Conservation (phyloP, 2,888 invertebrate genomes). For the Ferdinandea cuprea region DNA sequence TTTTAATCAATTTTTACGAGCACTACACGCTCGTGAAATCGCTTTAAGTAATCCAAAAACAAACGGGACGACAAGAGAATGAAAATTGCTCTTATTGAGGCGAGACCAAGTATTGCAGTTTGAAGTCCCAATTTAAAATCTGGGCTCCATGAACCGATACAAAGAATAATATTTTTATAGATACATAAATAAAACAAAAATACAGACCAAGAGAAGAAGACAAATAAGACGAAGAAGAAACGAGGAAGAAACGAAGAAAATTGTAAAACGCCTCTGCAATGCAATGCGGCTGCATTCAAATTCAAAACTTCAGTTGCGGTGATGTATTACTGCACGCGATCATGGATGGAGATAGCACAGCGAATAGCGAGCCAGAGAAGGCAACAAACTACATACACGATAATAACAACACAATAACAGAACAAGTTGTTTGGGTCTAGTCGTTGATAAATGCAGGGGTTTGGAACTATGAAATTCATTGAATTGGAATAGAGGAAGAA, state of each 20-base stretch:
- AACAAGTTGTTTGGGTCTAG: slow-evolving; percentile 58
- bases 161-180: no score
- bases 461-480: not conserved
- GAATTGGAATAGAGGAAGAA: not conserved
- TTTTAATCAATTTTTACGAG: slow-evolving; percentile 54
- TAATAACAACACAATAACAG: slow-evolving; percentile 40
- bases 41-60: slow-evolving; percentile 47
- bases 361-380: slow-evolving; percentile 8
- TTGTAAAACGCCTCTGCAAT: slow-evolving; percentile 48
- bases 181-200: not conserved
- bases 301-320: slow-evolving; percentile 47
- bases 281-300: slow-evolving; percentile 29
- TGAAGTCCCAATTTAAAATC: slow-evolving; percentile 1
- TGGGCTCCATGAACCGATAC: not conserved
- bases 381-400: slow-evolving; percentile 40
- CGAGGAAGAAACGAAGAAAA: slow-evolving; percentile 38
- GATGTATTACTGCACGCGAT: slow-evolving; percentile 67
- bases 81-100: slow-evolving; percentile 66
- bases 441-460: slow-evolving; percentile 7
- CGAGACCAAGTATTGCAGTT: slow-evolving; percentile 52
- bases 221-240: no score
- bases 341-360: slow-evolving; percentile 38
- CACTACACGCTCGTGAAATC: slow-evolving; percentile 60
- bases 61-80: slow-evolving; percentile 9
- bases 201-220: not conserved